Evolutionary conservation across 2,113 vertebrate genomes (phyloP).

Genomic region (Cebus imitator): DNA sequence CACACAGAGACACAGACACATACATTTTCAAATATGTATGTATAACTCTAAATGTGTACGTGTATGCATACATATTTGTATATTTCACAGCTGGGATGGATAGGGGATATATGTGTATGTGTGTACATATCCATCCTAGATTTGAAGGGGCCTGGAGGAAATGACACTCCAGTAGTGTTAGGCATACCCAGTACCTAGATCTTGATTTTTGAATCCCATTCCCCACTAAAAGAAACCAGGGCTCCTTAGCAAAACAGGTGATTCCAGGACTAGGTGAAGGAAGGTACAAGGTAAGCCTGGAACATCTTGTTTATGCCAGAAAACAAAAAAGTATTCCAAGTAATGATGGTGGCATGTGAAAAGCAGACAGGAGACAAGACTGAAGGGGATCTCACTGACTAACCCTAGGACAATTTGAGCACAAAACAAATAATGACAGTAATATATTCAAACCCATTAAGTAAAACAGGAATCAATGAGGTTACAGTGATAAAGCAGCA

Average conservation of each 20-base stretch:
- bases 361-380: not conserved
- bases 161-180: accelerated
- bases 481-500: not conserved
- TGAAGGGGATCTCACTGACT: not conserved
- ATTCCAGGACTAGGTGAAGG: not conserved
- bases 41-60: not conserved
- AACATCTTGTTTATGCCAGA: not conserved
- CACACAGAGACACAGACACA: not conserved
- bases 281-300: not conserved
- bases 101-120: not conserved
- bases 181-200: not conserved
- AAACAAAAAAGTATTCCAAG: not conserved
- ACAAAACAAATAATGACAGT: not conserved
- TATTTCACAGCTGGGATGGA: not conserved
- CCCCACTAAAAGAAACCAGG: not conserved
- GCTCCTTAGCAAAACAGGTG: not conserved
- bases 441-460: not conserved
- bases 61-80: too few species aligned
- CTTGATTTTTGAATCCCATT: not conserved
- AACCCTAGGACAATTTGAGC: not conserved
- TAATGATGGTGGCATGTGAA: not conserved
- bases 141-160: not conserved
- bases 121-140: not conserved
- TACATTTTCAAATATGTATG: not conserved
- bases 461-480: not conserved